Conservation (phyloP, 2,113 vertebrate species). For the Colaptes auratus region DNA sequence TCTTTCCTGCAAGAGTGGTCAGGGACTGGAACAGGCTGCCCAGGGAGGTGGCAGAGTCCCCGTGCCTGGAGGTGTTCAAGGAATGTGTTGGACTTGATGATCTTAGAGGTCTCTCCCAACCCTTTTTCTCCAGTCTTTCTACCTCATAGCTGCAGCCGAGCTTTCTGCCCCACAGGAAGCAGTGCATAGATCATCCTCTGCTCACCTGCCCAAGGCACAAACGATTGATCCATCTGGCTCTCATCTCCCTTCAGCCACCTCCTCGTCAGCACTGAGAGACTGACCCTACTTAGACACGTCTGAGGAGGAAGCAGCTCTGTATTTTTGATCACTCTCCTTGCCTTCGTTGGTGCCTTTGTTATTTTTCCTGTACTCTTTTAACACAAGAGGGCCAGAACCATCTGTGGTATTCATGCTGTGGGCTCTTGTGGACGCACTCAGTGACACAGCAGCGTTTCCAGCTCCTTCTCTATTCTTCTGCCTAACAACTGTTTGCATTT, state of each 20-base stretch:
- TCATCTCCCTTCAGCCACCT: background rate
- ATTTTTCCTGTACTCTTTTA: background rate
- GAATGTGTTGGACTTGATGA: too few relatives aligned
- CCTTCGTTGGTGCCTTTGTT: background rate
- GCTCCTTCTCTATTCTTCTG: constrained; percentile 3
- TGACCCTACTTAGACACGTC: background rate
- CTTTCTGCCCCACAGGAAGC: background rate
- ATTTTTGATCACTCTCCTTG: background rate
- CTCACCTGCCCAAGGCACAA: background rate
- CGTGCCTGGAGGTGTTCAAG: too few relatives aligned
- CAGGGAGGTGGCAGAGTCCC: too few relatives aligned
- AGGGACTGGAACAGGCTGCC: too few relatives aligned
- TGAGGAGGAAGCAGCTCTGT: background rate
- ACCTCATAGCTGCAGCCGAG: background rate
- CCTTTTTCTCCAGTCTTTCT: background rate
- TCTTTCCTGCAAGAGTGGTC: too few relatives aligned
- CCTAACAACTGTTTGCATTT: background rate
- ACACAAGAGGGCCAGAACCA: background rate
- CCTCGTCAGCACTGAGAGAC: background rate
- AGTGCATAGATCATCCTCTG: background rate
- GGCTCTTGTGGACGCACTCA: background rate
- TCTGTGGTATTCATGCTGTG: background rate
- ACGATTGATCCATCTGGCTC: background rate
- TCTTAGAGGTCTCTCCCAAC: too few relatives aligned
- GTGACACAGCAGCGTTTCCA: background rate